phyloP scores from a whole-genome alignment of 2,113 vertebrate genomes.

The Antechinus flavipes region DNA sequence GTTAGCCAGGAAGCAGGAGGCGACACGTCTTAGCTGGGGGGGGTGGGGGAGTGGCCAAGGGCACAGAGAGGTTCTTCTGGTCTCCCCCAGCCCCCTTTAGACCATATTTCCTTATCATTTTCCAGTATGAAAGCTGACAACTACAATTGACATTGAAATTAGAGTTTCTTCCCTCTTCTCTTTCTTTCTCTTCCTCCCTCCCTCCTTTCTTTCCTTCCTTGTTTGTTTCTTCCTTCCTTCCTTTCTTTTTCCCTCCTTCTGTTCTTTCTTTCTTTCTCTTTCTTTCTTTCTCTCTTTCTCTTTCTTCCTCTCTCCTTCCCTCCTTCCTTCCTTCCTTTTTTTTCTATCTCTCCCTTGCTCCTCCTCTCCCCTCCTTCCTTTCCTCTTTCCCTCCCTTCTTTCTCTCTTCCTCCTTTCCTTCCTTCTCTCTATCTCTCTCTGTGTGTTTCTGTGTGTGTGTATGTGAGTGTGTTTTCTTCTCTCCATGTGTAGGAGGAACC shows the following conservation, averaged over 20 bases:
- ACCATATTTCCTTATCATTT: not conserved
- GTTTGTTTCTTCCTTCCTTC: too few relatives aligned
- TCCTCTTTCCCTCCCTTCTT: too few relatives aligned
- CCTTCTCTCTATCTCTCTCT: not conserved
- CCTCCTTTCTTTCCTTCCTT: too few relatives aligned
- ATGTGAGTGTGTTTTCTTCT: too few relatives aligned
- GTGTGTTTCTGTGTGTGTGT: not conserved
- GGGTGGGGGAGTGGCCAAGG: not conserved
- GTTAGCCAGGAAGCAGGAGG: not conserved
- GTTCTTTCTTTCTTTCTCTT: accelerated
- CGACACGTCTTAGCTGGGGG: not conserved
- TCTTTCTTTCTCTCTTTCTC: too few relatives aligned
- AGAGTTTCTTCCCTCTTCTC: not conserved
- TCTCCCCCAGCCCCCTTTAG: not conserved
- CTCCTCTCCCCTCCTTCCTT: too few relatives aligned
- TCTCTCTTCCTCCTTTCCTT: too few relatives aligned
- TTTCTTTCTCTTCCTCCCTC: too few relatives aligned
- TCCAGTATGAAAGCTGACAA: not conserved
- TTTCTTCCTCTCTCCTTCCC: too few relatives aligned
- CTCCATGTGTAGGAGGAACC: not conserved
- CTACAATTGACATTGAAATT: not conserved
- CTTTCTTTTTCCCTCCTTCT: not conserved
- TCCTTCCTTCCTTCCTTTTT: too few relatives aligned
- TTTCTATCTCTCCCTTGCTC: too few relatives aligned
- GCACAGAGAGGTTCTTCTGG: not conserved